These are phyloP conservation scores for Bellardia pandia DNA, from an alignment of 2,888 invertebrate species.

Conservation along the genomic window DNA sequence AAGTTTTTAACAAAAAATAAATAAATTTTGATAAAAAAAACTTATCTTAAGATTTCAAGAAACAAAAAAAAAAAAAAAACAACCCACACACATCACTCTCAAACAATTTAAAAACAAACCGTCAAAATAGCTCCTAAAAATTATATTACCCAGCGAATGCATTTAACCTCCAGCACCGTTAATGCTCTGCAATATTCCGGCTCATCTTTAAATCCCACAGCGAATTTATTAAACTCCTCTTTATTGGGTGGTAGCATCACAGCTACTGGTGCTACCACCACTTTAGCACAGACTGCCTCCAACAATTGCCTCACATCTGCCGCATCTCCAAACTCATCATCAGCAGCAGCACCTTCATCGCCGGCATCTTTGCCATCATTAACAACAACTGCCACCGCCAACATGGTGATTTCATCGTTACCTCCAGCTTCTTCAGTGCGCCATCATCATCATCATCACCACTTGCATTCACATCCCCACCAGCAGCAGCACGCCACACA, in stretches of 20 bases:
- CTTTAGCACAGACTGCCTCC: constrained; percentile 56
- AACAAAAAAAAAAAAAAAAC: constrained; percentile 51
- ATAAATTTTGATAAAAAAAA: constrained; percentile 32
- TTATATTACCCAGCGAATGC: constrained; percentile 80
- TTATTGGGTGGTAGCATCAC: constrained; percentile 69
- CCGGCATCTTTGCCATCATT: constrained; percentile 47
- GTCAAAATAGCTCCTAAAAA: constrained; percentile 83
- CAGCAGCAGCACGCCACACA: constrained; percentile 48
- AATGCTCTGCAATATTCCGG: constrained; percentile 77
- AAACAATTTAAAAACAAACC: constrained; percentile 55
- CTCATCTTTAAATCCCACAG: constrained; percentile 46
- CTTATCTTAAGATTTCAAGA: neutral
- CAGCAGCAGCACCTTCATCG: neutral
- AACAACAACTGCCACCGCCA: constrained; percentile 64
- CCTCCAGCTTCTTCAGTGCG: constrained; percentile 63
- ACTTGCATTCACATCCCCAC: constrained; percentile 56
- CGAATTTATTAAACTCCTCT: constrained; percentile 50
- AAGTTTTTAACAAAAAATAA: constrained; percentile 1
- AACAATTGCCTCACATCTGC: neutral
- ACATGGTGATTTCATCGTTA: constrained; percentile 70
- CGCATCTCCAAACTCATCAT: constrained; percentile 18
- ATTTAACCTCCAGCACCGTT: constrained; percentile 81
- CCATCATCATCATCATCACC: constrained; percentile 70
- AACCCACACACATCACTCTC: constrained; percentile 75
- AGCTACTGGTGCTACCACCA: constrained; percentile 75